Percentiles rank a stretch among this genome's conserved stretches.
These are phyloP conservation scores for Netelia inedita DNA, from an alignment of 2,888 invertebrate genomes.

Conservation along the genomic window DNA sequence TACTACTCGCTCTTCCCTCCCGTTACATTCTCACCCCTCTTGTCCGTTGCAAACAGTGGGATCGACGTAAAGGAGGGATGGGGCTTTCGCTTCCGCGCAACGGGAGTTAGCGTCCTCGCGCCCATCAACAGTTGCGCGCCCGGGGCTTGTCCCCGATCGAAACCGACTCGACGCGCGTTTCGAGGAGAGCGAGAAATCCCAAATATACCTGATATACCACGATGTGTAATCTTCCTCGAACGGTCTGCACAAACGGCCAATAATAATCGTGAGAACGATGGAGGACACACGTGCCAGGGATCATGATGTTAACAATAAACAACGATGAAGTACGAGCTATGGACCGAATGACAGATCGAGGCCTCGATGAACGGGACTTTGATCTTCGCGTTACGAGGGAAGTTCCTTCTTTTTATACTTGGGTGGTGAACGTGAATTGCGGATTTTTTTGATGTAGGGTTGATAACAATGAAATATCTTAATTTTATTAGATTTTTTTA, in stretches of 20 bases:
- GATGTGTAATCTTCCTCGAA: conserved; percentile 18
- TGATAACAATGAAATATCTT: too few species aligned
- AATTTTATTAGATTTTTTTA: too few species aligned
- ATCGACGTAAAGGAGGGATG: conserved; percentile 51
- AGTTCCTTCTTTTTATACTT: too few species aligned
- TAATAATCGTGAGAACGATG: conserved; percentile 64
- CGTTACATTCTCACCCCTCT: background rate
- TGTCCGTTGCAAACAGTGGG: conserved; percentile 80
- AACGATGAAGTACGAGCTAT: conserved; percentile 18
- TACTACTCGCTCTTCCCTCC: too few species aligned
- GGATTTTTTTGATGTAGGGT: too few species aligned
- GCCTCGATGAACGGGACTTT: too few species aligned
- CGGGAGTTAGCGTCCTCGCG: background rate
- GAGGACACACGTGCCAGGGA: conserved; percentile 64
- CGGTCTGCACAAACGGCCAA: conserved; percentile 47
- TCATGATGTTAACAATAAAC: conserved; percentile 63
- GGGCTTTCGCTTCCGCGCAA: background rate
- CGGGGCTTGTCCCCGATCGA: conserved; percentile 10
- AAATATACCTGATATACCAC: conserved; percentile 18
- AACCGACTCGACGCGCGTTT: background rate
- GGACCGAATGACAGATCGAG: background rate
- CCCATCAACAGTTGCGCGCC: background rate
- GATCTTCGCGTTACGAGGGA: too few species aligned
- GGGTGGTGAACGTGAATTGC: too few species aligned
- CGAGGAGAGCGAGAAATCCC: conserved; percentile 1